Evolutionary conservation across 2,797 vertebrate genomes (phyloP).

Genomic region (Lepus townsendii): DNA sequence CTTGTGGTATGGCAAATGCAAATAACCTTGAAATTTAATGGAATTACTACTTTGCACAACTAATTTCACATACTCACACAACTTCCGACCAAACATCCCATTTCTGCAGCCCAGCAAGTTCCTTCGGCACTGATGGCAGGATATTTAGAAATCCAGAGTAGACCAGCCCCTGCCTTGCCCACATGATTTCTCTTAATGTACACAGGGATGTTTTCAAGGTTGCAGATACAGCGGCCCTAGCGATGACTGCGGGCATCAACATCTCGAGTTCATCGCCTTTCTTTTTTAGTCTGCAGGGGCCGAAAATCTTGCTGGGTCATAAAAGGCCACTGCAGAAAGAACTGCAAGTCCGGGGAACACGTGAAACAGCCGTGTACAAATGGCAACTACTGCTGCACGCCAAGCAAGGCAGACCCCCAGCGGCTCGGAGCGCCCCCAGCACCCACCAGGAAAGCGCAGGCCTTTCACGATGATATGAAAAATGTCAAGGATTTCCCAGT

Average conservation of each 20-base stretch:
- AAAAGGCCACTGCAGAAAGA: slow-evolving; percentile 64
- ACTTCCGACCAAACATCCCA: background rate
- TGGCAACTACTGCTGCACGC: slow-evolving; percentile 35
- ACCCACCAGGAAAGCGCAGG: background rate
- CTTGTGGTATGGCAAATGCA: background rate
- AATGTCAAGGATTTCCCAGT: background rate
- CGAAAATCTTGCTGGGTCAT: slow-evolving; percentile 55
- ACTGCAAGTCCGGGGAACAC: slow-evolving; percentile 56
- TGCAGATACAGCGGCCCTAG: background rate
- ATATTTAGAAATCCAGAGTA: background rate
- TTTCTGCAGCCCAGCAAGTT: background rate
- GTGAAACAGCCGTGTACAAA: slow-evolving; percentile 61
- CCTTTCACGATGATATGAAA: background rate
- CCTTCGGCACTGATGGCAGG: background rate
- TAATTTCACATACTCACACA: background rate
- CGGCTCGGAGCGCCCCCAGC: background rate
- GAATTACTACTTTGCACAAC: background rate
- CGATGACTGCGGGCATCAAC: background rate
- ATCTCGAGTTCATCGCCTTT: background rate
- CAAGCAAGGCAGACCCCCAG: background rate
- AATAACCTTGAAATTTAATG: background rate
- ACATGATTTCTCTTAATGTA: background rate
- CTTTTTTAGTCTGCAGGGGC: slow-evolving; percentile 44
- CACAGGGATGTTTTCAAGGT: background rate
- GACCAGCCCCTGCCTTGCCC: background rate